Evolutionary conservation across 2,113 vertebrate genomes (phyloP).

Genomic region (Chloroceryle aenea): DNA sequence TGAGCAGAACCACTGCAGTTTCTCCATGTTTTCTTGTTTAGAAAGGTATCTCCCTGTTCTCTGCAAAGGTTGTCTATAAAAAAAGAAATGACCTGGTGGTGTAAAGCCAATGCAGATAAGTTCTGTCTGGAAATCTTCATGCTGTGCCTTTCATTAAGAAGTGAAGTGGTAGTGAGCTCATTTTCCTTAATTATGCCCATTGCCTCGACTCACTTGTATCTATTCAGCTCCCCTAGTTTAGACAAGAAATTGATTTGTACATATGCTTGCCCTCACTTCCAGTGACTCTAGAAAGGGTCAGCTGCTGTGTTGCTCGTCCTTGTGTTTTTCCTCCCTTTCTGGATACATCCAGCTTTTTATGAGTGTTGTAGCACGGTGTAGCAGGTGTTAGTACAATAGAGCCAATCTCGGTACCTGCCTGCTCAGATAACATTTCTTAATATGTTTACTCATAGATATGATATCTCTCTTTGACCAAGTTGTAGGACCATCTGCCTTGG

Average conservation of each 20-base stretch:
- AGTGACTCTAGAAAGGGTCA: neutral
- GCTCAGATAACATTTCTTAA: neutral
- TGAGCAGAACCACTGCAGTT: fast-evolving
- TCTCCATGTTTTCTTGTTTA: neutral
- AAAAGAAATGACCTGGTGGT: neutral
- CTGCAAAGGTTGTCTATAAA: neutral
- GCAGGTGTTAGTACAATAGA: neutral
- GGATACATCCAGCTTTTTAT: neutral
- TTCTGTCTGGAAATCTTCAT: neutral
- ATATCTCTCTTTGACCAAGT: neutral
- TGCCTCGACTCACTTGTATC: neutral
- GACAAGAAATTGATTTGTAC: neutral
- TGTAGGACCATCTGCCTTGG: neutral
- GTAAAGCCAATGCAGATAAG: neutral
- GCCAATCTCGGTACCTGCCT: neutral
- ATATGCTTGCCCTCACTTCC: neutral
- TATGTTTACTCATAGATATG: neutral
- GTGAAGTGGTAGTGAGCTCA: neutral
- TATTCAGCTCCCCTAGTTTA: neutral
- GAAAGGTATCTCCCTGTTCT: neutral
- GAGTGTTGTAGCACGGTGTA: fast-evolving
- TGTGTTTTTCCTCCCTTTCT: neutral
- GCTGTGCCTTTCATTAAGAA: neutral
- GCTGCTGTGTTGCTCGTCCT: neutral
- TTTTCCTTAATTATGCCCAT: neutral